Conservation (phyloP, 2,797 vertebrate genomes). For the Syndactyla subalaris region DNA sequence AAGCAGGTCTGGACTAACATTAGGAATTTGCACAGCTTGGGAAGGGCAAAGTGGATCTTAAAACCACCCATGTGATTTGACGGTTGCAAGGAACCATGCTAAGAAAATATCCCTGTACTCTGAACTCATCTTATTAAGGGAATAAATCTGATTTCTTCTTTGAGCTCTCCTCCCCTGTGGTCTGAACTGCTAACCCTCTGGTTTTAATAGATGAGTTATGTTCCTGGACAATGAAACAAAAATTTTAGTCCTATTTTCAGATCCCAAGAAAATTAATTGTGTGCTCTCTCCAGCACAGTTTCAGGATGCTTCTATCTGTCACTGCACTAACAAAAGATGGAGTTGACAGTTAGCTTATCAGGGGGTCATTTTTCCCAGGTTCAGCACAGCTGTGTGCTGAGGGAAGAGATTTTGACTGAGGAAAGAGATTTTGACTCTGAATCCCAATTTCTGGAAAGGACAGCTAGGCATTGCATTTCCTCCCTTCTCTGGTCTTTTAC, state of each 20-base stretch:
- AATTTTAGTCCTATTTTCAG: constrained; percentile 15
- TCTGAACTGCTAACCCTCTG: not conserved
- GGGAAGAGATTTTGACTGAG: not conserved
- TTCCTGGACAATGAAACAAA: not conserved
- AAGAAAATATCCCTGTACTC: constrained; percentile 16
- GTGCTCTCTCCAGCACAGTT: not conserved
- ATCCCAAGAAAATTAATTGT: not conserved
- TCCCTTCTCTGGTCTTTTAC: not conserved
- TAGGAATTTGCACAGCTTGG: not conserved
- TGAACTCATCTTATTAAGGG: constrained; percentile 26
- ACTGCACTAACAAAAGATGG: not conserved
- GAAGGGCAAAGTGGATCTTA: not conserved
- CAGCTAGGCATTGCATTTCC: not conserved
- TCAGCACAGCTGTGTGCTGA: not conserved
- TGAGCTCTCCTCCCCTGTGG: not conserved
- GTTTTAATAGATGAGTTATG: constrained; percentile 14
- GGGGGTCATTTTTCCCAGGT: not conserved
- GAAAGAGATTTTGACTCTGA: not conserved
- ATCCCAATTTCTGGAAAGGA: not conserved
- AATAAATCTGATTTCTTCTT: constrained; percentile 45
- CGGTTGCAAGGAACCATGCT: not conserved
- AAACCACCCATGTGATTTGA: constrained; percentile 10
- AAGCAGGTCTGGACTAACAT: not conserved
- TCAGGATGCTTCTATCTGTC: not conserved
- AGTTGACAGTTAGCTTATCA: not conserved